These are phyloP conservation scores for Brachypterus glaber DNA, from an alignment of 2,888 invertebrate species.

Conservation along the genomic window DNA sequence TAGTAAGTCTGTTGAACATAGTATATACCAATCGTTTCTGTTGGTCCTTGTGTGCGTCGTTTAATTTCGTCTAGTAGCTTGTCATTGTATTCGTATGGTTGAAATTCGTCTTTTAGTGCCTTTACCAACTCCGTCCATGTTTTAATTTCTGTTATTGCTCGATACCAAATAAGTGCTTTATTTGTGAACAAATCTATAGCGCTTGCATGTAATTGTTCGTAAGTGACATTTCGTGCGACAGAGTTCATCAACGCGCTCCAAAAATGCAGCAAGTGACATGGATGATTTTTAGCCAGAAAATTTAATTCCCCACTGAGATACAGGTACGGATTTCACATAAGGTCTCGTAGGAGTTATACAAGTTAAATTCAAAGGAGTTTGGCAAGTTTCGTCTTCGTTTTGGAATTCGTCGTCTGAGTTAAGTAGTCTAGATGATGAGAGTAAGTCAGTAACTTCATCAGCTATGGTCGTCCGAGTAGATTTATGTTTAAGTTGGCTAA, in stretches of 20 bases:
- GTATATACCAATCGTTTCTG: constrained; percentile 9
- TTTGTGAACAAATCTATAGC: constrained; percentile 9
- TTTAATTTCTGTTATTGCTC: constrained; percentile 5
- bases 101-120: constrained; percentile 10
- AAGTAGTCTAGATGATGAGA: no score
- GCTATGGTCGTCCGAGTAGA: no score
- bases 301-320: constrained; percentile 6
- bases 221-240: constrained; percentile 4
- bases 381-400: no score
- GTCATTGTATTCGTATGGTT: constrained; percentile 6
- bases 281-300: constrained; percentile 8
- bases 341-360: no score
- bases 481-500: no score
- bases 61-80: constrained; percentile 8
- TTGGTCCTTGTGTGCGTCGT: constrained; percentile 4
- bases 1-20: constrained; percentile 9
- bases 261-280: constrained; percentile 4
- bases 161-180: constrained; percentile 8
- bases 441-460: no score
- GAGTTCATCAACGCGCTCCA: constrained; percentile 8
- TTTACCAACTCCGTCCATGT: constrained; percentile 11
- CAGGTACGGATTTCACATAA: constrained; percentile 10
- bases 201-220: constrained; percentile 3
- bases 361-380: no score
- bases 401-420: no score